A percentile compares a stretch with the other conserved stretches of the same genome.
These are phyloP conservation scores for Indicator maculatus DNA, from an alignment of 2,113 vertebrate species.

Conservation along the genomic window DNA sequence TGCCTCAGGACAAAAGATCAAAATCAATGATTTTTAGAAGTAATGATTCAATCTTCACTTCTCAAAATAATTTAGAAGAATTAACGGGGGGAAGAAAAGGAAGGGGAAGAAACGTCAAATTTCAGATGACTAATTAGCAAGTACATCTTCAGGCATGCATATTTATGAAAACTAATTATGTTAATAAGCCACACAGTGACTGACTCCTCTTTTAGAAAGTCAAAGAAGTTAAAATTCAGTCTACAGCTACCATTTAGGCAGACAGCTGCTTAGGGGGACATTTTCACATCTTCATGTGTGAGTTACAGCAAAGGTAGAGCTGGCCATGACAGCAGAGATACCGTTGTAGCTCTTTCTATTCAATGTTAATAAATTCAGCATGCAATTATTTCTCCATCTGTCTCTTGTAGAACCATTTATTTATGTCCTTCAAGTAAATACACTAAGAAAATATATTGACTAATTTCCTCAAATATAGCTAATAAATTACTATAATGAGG, in stretches of 20 bases:
- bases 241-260: neutral
- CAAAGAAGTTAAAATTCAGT: neutral
- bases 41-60: neutral
- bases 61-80: neutral
- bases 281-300: neutral
- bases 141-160: neutral
- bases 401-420: neutral
- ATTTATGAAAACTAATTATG: conserved; percentile 49
- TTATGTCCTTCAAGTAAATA: neutral
- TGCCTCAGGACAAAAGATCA: neutral
- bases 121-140: conserved; percentile 53
- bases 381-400: conserved; percentile 57
- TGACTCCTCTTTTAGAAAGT: conserved; percentile 10
- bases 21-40: neutral
- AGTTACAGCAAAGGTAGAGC: conserved; percentile 6
- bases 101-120: neutral
- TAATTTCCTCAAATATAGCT: neutral
- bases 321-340: neutral
- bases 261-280: neutral
- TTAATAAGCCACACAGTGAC: conserved; percentile 20
- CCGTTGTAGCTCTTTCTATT: neutral
- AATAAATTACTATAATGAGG: neutral
- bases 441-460: neutral
- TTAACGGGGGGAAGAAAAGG: neutral
- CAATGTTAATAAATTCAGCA: conserved; percentile 16